Percentiles rank a stretch among this genome's conserved stretches.
Conservation (phyloP, 2,113 vertebrate species). For the Odocoileus hemionus region DNA sequence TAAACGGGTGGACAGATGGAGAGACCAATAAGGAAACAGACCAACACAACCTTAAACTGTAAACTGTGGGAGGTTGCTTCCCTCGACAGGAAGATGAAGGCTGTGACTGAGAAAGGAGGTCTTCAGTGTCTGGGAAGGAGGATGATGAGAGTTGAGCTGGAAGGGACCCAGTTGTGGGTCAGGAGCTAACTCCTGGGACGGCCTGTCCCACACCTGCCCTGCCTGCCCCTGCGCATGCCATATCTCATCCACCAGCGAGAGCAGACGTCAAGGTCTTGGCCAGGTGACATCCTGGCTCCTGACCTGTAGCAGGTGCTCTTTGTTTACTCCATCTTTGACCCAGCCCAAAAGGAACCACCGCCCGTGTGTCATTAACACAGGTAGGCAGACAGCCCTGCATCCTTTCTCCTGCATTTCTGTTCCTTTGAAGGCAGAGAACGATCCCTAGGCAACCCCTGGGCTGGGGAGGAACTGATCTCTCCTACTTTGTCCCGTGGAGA, state of each 20-base stretch:
- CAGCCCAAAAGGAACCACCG: background rate
- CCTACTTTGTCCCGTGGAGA: background rate
- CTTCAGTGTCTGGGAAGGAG: background rate
- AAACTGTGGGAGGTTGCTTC: background rate
- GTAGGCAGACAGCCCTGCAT: background rate
- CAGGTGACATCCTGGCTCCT: background rate
- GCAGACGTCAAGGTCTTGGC: background rate
- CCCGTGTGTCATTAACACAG: background rate
- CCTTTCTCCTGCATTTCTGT: background rate
- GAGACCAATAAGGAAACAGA: background rate
- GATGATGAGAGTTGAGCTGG: background rate
- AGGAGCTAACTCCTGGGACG: background rate
- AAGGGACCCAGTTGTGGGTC: background rate
- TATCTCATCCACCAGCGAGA: background rate
- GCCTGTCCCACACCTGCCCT: background rate
- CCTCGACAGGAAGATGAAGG: background rate
- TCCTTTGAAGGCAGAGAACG: background rate
- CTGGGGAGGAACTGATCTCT: background rate
- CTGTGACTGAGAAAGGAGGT: background rate
- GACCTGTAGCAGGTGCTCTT: background rate
- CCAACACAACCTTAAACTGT: background rate
- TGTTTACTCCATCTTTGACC: background rate
- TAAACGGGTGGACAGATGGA: background rate
- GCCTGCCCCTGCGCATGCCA: background rate
- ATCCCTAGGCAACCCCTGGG: background rate